Conservation (phyloP, 2,797 vertebrate genomes). For the Sarcophilus harrisii region DNA sequence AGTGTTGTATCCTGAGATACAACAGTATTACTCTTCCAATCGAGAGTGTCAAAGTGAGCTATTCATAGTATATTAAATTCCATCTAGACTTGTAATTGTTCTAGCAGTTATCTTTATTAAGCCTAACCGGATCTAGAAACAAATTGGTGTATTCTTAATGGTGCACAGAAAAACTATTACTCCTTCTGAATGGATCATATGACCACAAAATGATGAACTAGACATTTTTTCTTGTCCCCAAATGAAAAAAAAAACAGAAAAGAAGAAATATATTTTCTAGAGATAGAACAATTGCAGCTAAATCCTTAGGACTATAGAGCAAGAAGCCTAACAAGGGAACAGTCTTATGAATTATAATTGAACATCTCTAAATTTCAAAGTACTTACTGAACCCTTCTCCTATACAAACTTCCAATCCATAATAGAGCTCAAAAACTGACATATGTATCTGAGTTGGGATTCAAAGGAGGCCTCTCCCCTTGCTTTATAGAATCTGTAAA, state of each 20-base stretch:
- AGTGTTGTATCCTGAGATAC: neutral
- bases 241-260: neutral
- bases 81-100: neutral
- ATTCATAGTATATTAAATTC: slow-evolving; percentile 23
- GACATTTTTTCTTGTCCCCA: neutral
- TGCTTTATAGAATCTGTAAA: neutral
- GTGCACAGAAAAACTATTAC: slow-evolving; percentile 20
- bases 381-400: neutral
- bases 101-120: slow-evolving; percentile 40
- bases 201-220: neutral
- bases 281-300: neutral
- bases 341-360: neutral
- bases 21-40: slow-evolving; percentile 22
- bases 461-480: neutral
- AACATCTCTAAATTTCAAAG: neutral
- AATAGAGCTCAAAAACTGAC: neutral
- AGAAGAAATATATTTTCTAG: neutral
- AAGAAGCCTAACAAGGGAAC: neutral
- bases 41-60: slow-evolving; percentile 21
- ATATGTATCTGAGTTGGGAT: neutral
- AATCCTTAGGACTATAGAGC: neutral
- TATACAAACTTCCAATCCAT: neutral
- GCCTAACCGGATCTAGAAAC: slow-evolving; percentile 43
- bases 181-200: neutral
- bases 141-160: slow-evolving; percentile 41